Conservation (phyloP, 92 coral and sea anemone species). For the Desmophyllum pertusum region DNA sequence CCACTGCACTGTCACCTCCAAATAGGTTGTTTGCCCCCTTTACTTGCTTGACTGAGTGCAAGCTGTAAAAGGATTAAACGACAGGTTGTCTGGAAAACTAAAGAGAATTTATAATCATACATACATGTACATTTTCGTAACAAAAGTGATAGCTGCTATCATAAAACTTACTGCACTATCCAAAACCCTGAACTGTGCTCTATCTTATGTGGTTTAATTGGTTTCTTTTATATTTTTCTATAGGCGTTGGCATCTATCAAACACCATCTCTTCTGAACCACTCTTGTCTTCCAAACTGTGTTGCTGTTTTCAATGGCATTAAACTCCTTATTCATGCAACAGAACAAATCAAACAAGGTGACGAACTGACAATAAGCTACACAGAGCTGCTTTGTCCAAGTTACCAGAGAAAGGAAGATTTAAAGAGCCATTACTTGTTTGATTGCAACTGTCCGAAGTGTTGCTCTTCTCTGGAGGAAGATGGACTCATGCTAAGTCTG, state of each 20-base stretch:
- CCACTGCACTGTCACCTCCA: too few species aligned
- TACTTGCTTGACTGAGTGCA: too few species aligned
- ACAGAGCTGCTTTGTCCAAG: slow-evolving; percentile 84
- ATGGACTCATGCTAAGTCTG: slow-evolving; percentile 68
- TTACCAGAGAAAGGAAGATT: slow-evolving; percentile 68
- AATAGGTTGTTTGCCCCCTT: too few species aligned
- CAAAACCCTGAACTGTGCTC: background rate
- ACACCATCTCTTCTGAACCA: slow-evolving; percentile 79
- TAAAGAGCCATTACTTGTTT: slow-evolving; percentile 80
- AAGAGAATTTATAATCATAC: too few species aligned
- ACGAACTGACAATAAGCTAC: slow-evolving; percentile 92
- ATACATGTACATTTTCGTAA: too few species aligned
- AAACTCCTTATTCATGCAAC: slow-evolving; percentile 65
- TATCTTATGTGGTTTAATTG: background rate
- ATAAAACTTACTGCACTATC: too few species aligned
- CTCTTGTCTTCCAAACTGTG: slow-evolving; percentile 94
- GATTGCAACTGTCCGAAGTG: slow-evolving; percentile 82
- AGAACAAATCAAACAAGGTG: slow-evolving; percentile 63
- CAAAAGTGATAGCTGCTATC: too few species aligned
- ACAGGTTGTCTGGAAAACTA: too few species aligned
- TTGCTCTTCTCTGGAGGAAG: slow-evolving; percentile 49
- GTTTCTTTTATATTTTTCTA: slow-evolving; percentile 2
- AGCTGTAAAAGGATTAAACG: too few species aligned
- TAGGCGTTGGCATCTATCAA: slow-evolving; percentile 87
- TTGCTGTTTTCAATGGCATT: slow-evolving; percentile 76